A percentile compares a stretch with the other conserved stretches of the same genome.
Conservation (phyloP, 2,888 invertebrate species). For the Eupithecia insigniata region DNA sequence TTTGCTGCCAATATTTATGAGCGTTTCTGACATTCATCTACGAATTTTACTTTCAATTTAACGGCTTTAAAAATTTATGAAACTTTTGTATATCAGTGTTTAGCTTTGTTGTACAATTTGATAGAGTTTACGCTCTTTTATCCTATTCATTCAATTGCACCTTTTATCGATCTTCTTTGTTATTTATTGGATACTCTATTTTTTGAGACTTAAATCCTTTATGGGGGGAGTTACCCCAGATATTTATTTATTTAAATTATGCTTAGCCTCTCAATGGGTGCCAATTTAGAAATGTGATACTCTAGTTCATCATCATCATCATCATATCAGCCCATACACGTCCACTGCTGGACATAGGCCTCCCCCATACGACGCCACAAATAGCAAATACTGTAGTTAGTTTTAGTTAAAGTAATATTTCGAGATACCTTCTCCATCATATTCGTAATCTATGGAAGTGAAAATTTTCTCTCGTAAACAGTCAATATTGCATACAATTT, state of each 20-base stretch:
- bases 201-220: too few relatives aligned
- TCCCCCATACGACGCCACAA: too few relatives aligned
- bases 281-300: neutral
- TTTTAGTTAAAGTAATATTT: conserved; percentile 1
- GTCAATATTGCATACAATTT: conserved; percentile 74
- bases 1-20: conserved; percentile 76
- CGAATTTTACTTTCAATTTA: conserved; percentile 43
- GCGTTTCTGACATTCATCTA: conserved; percentile 56
- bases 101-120: neutral
- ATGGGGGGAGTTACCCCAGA: too few relatives aligned
- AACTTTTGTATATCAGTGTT: neutral
- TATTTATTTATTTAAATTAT: too few relatives aligned
- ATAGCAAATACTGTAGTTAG: too few relatives aligned
- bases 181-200: neutral
- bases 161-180: neutral
- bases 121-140: neutral
- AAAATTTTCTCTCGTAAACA: conserved; percentile 60
- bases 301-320: too few relatives aligned
- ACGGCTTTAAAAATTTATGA: neutral
- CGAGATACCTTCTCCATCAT: conserved; percentile 28
- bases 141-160: neutral
- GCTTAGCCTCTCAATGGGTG: neutral
- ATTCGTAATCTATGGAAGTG: conserved; percentile 14
- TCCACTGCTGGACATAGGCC: too few relatives aligned
- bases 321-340: too few relatives aligned